Base-by-base conservation (phyloP, 2,113 vertebrate genomes). In the Malurus melanocephalus region DNA sequence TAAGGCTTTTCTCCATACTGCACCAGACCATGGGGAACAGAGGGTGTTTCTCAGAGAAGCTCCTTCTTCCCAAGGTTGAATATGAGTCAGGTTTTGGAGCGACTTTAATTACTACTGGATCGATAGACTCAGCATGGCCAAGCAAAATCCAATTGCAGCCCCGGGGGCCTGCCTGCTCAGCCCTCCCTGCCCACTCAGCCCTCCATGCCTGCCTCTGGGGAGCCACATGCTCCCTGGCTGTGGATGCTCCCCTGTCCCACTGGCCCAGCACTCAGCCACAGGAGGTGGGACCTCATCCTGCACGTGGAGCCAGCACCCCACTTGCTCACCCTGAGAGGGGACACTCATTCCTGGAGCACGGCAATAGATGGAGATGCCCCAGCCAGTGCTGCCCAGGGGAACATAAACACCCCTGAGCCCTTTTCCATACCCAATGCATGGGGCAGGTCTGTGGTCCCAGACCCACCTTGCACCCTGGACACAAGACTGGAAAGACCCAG, bases 51-150 rank as follows among this genome's bases (percentile, higher is more conserved):
- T 94, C 57, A 68, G 64, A 45, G n/a, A 77, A 80, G 72, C 68
- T 82, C 80, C 89, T 88, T 92, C 73, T 51, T 94, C 48, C 27
- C 90, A 95, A 90, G 92, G 92, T 94, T 96, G 94, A 95, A 94
- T 93, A 61, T 92, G 94, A 95, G 94, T 94, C 95, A 95, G 94
- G 88, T 87, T 96, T 95, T 95, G 95, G 85, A 96, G 90, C 3
- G 16, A 91, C 90, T 95, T 95, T 95, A 96, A 96, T 96, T 95
- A 94, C 87, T 80, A 38, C 77, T 72, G 91, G 95, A 96, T 95
- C 96, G 9, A 96, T 96, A 89, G 71, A 65, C 89, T 95, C 43
- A 28, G 85, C 85, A 76, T 10, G 26, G 92, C 92, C 91, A 62
- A 95, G 80, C 86, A 95, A 94, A 96, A 96, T 95, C 80, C 92